Evolutionary conservation across 2,113 vertebrate species (phyloP).

Genomic region (Nothoprocta perdicaria): DNA sequence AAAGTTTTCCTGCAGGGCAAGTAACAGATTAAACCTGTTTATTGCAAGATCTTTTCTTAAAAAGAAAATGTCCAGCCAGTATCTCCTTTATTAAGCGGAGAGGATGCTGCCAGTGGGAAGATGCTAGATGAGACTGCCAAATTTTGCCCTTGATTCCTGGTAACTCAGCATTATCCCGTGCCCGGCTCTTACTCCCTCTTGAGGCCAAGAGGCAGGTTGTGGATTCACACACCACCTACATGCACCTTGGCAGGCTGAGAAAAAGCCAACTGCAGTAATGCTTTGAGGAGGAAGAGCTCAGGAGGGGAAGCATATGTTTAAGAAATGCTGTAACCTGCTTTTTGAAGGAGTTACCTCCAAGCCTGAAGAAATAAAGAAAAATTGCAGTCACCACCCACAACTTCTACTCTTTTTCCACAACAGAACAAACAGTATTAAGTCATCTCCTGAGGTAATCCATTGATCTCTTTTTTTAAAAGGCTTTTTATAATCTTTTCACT

Average conservation of each 20-base stretch:
- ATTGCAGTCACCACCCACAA: background rate
- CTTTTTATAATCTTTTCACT: background rate
- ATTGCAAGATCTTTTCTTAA: background rate
- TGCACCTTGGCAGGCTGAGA: accelerated
- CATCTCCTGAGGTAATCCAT: background rate
- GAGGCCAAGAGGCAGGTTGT: background rate
- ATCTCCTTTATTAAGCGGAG: slow-evolving; percentile 5
- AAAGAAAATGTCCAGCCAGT: background rate
- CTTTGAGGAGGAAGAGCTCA: background rate
- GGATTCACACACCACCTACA: accelerated
- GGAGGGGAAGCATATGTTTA: background rate
- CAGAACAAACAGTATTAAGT: background rate
- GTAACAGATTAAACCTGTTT: slow-evolving; percentile 23
- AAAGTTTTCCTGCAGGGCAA: slow-evolving; percentile 4
- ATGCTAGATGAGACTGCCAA: background rate
- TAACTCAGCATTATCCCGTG: background rate
- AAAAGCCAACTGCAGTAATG: background rate
- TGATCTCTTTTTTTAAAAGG: background rate
- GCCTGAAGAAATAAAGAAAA: background rate
- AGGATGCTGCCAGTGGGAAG: background rate
- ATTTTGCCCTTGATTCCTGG: background rate
- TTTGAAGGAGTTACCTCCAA: background rate
- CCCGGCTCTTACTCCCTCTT: background rate
- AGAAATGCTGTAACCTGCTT: background rate
- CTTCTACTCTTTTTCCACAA: background rate